phyloP scores from a whole-genome alignment of 2,797 vertebrate species.

The Kryptopterus vitreolus region DNA sequence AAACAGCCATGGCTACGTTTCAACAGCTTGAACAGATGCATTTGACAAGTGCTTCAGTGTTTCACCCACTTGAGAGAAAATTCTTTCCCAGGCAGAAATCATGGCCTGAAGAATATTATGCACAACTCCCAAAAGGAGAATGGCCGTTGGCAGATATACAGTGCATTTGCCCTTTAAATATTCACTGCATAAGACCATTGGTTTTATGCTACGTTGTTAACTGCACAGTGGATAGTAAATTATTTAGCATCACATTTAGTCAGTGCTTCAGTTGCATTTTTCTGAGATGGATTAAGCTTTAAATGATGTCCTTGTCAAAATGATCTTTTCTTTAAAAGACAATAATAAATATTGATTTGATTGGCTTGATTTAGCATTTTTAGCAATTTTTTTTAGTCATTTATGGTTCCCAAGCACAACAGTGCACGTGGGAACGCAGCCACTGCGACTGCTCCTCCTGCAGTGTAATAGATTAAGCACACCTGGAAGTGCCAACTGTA shows the following conservation, averaged over 20 bases:
- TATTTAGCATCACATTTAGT: background rate
- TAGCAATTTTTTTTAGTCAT: background rate
- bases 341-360: background rate
- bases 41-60: conserved; percentile 35
- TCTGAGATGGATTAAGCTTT: background rate
- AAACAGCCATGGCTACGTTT: conserved; percentile 33
- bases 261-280: background rate
- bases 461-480: background rate
- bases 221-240: conserved; percentile 20
- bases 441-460: background rate
- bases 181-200: conserved; percentile 57
- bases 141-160: conserved; percentile 59
- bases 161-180: conserved; percentile 68
- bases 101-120: conserved; percentile 65
- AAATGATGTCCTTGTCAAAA: background rate
- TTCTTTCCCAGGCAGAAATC: conserved; percentile 50
- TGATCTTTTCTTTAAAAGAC: background rate
- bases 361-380: background rate
- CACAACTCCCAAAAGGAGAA: conserved; percentile 62
- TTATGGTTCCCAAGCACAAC: background rate
- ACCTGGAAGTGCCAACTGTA: background rate
- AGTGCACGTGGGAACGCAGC: background rate
- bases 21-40: conserved; percentile 38
- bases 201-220: conserved; percentile 20
- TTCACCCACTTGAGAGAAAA: conserved; percentile 37